A percentile compares a stretch with the other conserved stretches of the same genome.
These are phyloP conservation scores for Monoplex corrugatus DNA, from an alignment of 2,888 invertebrate genomes.

Conservation along the genomic window DNA sequence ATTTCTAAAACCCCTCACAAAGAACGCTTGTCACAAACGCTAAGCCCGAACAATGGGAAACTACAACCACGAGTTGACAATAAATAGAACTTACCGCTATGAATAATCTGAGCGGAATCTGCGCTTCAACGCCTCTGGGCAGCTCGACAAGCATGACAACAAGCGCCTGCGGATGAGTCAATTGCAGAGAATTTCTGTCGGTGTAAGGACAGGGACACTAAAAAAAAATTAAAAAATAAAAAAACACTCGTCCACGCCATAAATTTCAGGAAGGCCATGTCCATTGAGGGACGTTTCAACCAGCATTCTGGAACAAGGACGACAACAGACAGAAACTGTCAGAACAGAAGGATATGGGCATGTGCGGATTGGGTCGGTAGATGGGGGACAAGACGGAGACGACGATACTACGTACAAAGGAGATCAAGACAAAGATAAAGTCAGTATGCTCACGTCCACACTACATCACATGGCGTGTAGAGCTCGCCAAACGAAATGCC, in stretches of 20 bases:
- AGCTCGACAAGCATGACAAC: not conserved
- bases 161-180: not conserved
- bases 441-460: not conserved
- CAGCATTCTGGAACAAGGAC: not conserved
- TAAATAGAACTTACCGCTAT: not conserved
- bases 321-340: not conserved
- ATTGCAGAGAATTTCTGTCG: constrained; percentile 13
- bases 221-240: not conserved
- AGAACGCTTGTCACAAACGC: not conserved
- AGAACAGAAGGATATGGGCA: not conserved
- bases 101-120: constrained; percentile 26
- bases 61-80: not conserved
- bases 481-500: not conserved
- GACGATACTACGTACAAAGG: not conserved
- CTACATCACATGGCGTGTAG: not conserved
- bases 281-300: not conserved
- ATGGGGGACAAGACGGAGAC: not conserved
- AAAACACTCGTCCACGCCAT: not conserved
- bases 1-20: not conserved
- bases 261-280: not conserved
- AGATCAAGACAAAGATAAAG: not conserved
- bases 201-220: not conserved
- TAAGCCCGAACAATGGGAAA: not conserved
- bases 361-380: not conserved
- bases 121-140: not conserved